A percentile compares a stretch with the other conserved stretches of the same genome.
phyloP scores from a whole-genome alignment of 2,113 vertebrate genomes.

The Alethe castanea region DNA sequence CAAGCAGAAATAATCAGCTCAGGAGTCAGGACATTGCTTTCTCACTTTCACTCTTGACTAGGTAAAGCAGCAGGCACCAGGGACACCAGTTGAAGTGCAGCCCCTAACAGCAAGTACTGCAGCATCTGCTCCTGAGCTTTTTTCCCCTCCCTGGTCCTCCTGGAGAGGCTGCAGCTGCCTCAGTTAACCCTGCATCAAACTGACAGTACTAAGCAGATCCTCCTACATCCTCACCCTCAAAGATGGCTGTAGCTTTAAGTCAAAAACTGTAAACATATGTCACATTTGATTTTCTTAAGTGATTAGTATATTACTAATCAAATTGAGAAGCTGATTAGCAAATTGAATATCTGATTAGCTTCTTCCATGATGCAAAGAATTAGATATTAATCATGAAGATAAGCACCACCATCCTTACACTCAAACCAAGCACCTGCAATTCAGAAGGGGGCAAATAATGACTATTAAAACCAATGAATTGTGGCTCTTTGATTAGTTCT shows the following conservation, averaged over 20 bases:
- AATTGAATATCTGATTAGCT: conserved; percentile 66
- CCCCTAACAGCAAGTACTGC: neutral
- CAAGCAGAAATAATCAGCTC: neutral
- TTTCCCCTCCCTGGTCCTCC: neutral
- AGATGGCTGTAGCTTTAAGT: neutral
- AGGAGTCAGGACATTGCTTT: neutral
- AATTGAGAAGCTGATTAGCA: conserved; percentile 66
- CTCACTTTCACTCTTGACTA: neutral
- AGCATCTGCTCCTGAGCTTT: neutral
- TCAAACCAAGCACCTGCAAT: conserved; percentile 53
- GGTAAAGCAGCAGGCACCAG: neutral
- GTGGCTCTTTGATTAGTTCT: conserved; percentile 52
- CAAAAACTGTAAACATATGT: neutral
- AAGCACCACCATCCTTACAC: conserved; percentile 26
- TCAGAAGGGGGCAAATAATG: conserved; percentile 29
- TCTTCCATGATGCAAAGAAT: conserved; percentile 40
- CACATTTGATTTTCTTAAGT: conserved; percentile 48
- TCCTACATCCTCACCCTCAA: neutral
- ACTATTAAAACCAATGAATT: conserved; percentile 21
- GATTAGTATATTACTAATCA: conserved; percentile 61
- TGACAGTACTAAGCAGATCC: neutral
- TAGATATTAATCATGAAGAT: conserved; percentile 60
- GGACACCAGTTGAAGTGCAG: neutral
- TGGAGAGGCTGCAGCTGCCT: neutral
- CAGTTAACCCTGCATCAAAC: neutral